These are phyloP conservation scores for Petaurus breviceps DNA, from an alignment of 2,113 vertebrate species.

Conservation along the genomic window DNA sequence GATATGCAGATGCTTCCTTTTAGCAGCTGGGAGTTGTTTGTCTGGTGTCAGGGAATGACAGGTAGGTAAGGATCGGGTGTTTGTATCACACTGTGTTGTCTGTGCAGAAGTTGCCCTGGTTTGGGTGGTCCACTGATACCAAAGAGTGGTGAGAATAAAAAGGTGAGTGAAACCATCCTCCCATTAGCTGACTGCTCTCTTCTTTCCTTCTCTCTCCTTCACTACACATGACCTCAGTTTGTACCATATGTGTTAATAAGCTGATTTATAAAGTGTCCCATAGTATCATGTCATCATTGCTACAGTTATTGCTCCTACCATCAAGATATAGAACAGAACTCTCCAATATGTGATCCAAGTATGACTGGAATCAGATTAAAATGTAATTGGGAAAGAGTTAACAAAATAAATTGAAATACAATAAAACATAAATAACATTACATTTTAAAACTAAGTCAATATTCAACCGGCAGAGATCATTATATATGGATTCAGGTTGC, in stretches of 20 bases:
- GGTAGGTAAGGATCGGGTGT: not conserved
- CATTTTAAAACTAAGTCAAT: not conserved
- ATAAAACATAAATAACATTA: not conserved
- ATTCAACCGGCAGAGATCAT: not conserved
- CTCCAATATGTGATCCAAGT: not conserved
- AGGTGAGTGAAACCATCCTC: not conserved
- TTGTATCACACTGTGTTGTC: fast-evolving
- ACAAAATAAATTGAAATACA: not conserved
- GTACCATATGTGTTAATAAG: not conserved
- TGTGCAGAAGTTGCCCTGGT: fast-evolving
- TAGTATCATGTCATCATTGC: not conserved
- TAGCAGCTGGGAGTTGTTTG: slow-evolving; percentile 45
- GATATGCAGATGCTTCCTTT: not conserved
- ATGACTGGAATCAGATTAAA: not conserved
- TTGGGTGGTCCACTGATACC: not conserved
- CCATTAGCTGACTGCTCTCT: not conserved
- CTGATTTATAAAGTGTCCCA: not conserved
- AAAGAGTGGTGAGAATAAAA: not conserved
- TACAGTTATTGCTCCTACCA: not conserved
- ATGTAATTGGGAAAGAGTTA: not conserved
- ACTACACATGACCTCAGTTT: not conserved
- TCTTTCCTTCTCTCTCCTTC: not conserved
- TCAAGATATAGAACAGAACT: not conserved
- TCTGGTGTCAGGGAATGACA: not conserved
- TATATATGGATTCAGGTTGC: not conserved